Evolutionary conservation across 2,797 vertebrate species (phyloP).

Genomic region (Prunella strophiata): DNA sequence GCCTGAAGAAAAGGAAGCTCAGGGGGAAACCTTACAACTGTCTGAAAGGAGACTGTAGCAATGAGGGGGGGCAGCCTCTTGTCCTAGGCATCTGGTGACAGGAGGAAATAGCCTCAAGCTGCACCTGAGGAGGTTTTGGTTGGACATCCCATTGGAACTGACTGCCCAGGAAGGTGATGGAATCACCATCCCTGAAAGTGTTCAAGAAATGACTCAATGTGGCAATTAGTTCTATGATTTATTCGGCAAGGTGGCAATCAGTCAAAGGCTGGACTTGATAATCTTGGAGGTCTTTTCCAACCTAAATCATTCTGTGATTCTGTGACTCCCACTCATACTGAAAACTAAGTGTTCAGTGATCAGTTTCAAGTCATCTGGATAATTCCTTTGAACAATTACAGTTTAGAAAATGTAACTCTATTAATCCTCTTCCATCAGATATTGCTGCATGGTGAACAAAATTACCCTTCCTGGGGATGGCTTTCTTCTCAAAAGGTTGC

Average conservation of each 20-base stretch:
- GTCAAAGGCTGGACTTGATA: not conserved
- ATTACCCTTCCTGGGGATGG: not conserved
- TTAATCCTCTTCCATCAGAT: not conserved
- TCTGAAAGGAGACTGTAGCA: too few relatives aligned
- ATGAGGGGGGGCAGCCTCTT: not conserved
- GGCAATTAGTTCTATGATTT: not conserved
- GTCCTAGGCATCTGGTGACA: not conserved
- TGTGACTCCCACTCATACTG: not conserved
- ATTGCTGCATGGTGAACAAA: not conserved
- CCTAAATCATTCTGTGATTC: not conserved
- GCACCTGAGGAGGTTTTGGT: not conserved
- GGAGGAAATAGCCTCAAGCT: not conserved
- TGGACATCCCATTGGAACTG: not conserved
- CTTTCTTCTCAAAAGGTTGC: not conserved
- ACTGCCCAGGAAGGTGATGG: too few relatives aligned
- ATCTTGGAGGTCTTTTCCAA: not conserved
- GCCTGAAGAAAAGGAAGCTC: not conserved
- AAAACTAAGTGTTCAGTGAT: not conserved
- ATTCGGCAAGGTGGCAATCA: not conserved
- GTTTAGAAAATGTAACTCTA: not conserved
- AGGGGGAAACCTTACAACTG: not conserved
- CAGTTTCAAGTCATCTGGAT: not conserved
- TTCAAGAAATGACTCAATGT: rapidly evolving
- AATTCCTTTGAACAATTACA: not conserved
- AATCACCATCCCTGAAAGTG: not conserved